A percentile compares a stretch with the other conserved stretches of the same genome.
Conservation (phyloP, 2,113 vertebrate genomes). For the Chaetorhynchus papuensis region DNA sequence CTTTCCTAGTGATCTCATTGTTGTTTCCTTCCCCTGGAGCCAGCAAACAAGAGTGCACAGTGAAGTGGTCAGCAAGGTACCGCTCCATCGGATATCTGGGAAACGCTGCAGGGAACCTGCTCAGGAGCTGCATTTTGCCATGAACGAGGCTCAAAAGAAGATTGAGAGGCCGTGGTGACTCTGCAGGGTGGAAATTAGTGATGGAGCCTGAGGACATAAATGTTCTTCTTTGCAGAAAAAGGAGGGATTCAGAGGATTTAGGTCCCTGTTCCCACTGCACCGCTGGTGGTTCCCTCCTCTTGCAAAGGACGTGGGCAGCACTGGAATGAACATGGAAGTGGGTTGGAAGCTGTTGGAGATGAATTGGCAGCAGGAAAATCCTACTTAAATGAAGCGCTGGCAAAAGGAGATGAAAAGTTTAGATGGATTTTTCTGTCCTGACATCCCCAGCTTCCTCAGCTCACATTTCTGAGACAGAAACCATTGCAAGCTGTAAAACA, state of each 20-base stretch:
- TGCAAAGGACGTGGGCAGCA: neutral
- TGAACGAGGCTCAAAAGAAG: neutral
- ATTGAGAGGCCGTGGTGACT: neutral
- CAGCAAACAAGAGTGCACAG: neutral
- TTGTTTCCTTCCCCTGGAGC: constrained; percentile 13
- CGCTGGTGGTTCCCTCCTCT: rapidly evolving
- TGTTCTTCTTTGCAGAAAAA: neutral
- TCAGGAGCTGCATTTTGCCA: neutral
- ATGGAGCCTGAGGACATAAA: neutral
- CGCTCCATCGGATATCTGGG: neutral
- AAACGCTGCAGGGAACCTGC: neutral
- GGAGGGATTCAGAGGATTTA: neutral
- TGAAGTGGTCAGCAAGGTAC: neutral
- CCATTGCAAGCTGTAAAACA: neutral
- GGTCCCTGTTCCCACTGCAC: neutral
- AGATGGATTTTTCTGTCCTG: neutral
- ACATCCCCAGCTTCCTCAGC: neutral
- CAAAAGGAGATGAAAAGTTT: neutral
- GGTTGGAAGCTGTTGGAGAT: neutral
- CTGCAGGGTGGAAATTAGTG: neutral
- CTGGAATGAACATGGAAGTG: neutral
- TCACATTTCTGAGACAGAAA: neutral
- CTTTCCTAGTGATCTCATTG: constrained; percentile 8
- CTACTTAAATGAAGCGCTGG: neutral
- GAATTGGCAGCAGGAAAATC: neutral